Base-by-base conservation (phyloP, 2,113 vertebrate genomes). In the Garra rufa region DNA sequence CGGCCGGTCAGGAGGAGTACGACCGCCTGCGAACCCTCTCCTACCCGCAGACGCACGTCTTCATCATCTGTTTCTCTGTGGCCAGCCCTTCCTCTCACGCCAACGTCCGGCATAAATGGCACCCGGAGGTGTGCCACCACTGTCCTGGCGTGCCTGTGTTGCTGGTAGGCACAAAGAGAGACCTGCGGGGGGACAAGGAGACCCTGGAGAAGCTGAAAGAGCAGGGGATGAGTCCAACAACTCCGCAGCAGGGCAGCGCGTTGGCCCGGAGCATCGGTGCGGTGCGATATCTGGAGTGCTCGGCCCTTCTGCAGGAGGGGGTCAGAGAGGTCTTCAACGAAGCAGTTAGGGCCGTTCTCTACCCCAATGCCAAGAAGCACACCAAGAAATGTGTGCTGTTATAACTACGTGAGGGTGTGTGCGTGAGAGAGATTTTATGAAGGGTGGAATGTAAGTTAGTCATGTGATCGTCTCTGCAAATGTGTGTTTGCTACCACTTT, bases 11-110 rank as follows among this genome's bases (percentile, higher is more conserved):
- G 87, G 95, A 96, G 86, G 95, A 96, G 9, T 96, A 95, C 1
- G 94, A 96, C 89, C 91, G 93, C 21, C 91, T 96, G 80, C 91
- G 93, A 83, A 96, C 94, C 0, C 93, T 95, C 3, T 96, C 95
- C 0, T 96, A 96, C 14, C 94, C 94, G 8, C 93, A 96, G 65
- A 96, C 95, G 34, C 95, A 94, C 19, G 95, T 96, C 10, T 96
- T 96, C 7, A 90, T 95, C 87, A 95, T 96, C 86, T 96, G 95
- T n/a, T 96, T 96, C 89, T 96, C 94, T 76, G 95, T 95, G 0
- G 93, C 93, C 15, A 96, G 94, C 85, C 95, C 95, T 46, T 96
- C 94, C 0, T 96, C 95, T 41, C 94, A 95, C 26, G 96, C 95
- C 57, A 96, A 95, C 0, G 94, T 96, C 4, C 92, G 94, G 85